These are phyloP conservation scores for Sinocyclocheilus anshuiensis DNA, from an alignment of 2,113 vertebrate species.

Conservation along the genomic window DNA sequence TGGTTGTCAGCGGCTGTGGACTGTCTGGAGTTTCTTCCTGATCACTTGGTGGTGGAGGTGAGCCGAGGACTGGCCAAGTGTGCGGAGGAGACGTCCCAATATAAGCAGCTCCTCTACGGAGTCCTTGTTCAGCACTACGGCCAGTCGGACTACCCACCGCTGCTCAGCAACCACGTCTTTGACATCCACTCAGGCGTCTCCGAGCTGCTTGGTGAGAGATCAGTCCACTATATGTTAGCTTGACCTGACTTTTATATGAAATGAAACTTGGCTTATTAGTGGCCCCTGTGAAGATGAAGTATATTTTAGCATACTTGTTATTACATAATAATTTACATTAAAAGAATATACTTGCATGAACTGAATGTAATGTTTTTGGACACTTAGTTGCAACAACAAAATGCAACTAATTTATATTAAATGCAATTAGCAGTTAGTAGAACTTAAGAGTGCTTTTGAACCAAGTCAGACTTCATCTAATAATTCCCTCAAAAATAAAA, in stretches of 20 bases:
- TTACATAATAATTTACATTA: background rate
- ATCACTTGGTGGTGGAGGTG: slow-evolving; percentile 89
- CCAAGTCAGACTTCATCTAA: no score
- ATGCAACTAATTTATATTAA: background rate
- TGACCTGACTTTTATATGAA: background rate
- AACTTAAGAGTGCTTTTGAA: background rate
- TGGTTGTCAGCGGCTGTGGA: slow-evolving; percentile 92
- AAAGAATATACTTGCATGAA: background rate
- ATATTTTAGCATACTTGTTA: background rate
- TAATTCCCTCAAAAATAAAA: no score
- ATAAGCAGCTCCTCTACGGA: slow-evolving; percentile 87
- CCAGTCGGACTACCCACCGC: slow-evolving; percentile 78
- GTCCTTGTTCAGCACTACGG: slow-evolving; percentile 84
- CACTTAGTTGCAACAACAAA: background rate
- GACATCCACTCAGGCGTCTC: slow-evolving; percentile 93
- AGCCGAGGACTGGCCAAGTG: slow-evolving; percentile 85
- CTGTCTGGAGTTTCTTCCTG: slow-evolving; percentile 92
- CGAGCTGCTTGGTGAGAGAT: slow-evolving; percentile 87
- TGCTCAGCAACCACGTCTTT: slow-evolving; percentile 85
- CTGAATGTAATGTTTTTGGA: background rate
- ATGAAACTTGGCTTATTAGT: background rate
- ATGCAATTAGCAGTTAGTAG: background rate
- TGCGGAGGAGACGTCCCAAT: slow-evolving; percentile 74
- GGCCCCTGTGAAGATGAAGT: background rate
- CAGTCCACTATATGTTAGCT: slow-evolving; percentile 41